Conservation (phyloP, 2,797 vertebrate species). For the Micropoecilia bifurca region DNA sequence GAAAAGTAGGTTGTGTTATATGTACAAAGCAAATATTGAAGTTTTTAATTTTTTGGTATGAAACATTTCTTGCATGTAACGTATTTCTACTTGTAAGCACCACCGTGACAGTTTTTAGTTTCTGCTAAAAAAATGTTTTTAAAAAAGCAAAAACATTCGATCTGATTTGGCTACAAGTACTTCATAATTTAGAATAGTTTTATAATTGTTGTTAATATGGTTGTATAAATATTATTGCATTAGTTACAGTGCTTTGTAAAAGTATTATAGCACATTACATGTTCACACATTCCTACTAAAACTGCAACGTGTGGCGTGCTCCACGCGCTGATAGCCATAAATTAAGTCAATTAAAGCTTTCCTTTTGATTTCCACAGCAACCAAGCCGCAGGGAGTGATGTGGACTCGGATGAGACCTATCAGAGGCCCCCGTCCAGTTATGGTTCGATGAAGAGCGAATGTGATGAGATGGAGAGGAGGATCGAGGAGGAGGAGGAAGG, state of each 20-base stretch:
- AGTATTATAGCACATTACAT: not conserved
- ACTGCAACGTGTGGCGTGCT: not conserved
- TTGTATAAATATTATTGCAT: not conserved
- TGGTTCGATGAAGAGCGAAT: slow-evolving; percentile 83
- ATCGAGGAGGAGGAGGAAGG: not conserved
- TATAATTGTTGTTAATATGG: not conserved
- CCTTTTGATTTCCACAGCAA: not conserved
- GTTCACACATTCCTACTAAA: not conserved
- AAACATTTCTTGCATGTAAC: not conserved
- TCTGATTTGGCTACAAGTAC: not conserved
- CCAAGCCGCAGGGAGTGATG: not conserved
- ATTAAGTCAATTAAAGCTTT: not conserved
- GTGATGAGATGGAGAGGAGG: slow-evolving; percentile 27
- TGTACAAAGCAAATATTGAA: not conserved
- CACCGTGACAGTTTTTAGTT: not conserved
- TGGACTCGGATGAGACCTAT: slow-evolving; percentile 21
- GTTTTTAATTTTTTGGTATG: not conserved
- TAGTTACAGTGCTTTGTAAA: slow-evolving; percentile 1
- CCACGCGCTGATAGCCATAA: not conserved
- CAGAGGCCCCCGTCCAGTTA: slow-evolving; percentile 79
- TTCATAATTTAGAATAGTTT: not conserved
- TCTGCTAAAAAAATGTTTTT: not conserved
- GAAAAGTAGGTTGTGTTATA: not conserved
- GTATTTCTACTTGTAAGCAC: not conserved
- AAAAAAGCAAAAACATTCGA: not conserved